Evolutionary conservation across 1,140 invertebrate genomes (phyloP), one percentile per base, ranked within the genome.

Genomic region (Hylyphantes graminicola): DNA sequence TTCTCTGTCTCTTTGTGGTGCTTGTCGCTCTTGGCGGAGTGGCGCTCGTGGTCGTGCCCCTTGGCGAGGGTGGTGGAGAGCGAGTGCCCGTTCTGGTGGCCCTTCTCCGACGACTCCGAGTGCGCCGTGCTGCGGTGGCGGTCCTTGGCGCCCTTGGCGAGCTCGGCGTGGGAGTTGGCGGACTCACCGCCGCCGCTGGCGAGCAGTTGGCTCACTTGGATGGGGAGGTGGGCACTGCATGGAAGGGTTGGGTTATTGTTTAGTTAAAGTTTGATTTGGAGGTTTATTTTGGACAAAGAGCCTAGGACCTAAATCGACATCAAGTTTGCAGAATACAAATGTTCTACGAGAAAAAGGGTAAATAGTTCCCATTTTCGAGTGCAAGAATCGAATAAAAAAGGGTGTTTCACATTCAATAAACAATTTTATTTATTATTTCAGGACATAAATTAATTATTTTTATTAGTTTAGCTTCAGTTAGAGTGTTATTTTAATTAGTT

Each of bases 1-100:
- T 78, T 77, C 48, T 78, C 78, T 0, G 70, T 74, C 57, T 86
- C 67, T 13, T 86, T 78, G 63, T 81, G 85, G n/a, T 85, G 84
- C 5, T 85, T 61, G 59, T 76, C 84, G 35, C 64, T 59, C 13
- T 85, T 85, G 50, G 17, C 61, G 21, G 61, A 51, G n/a, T 85
- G 84, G 0, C 53, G 54, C 61, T 85, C 76, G 51, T 78, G 67
- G 21, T 85, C 84, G 70, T 85, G 84, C 0, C 76, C 75, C 13
- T 79, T 79, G 21, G 61, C 82, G 3, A 76, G 7, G 3, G 67
- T 84, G 7, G 73, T 21, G 53, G 67, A 48, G 5, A 70, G 15
- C 0, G 7, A 15, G 53, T 76, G 74, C 3, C 53, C 13, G 2
- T 84, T 68, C 17, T 77, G 73, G 13, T 84, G 82, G 4, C 82